phyloP scores from a whole-genome alignment of 2,888 invertebrate genomes.

The Serripes groenlandicus region DNA sequence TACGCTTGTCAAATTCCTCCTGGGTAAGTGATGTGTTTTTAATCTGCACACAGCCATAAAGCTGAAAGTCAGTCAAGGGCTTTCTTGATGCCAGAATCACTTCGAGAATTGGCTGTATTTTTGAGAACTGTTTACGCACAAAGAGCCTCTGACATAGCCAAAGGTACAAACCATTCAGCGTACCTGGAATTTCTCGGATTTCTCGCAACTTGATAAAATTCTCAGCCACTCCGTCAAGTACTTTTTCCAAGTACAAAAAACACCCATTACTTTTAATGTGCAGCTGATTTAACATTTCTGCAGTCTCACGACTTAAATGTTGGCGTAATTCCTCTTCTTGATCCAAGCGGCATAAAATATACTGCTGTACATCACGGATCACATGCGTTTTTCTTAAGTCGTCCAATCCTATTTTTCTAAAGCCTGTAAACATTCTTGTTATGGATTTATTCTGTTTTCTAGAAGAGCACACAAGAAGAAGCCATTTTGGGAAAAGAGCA shows the following conservation, averaged over 20 bases:
- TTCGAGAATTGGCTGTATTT: constrained; percentile 91
- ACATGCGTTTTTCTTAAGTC: constrained; percentile 94
- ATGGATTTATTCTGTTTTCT: constrained; percentile 91
- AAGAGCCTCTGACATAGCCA: constrained; percentile 98
- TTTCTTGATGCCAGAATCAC: constrained; percentile 93
- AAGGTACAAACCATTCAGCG: constrained; percentile 96
- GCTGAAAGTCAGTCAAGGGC: constrained; percentile 91
- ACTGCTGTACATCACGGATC: constrained; percentile 97
- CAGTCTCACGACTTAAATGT: constrained; percentile 96
- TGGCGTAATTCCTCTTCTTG: constrained; percentile 95
- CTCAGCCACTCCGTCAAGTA: constrained; percentile 95
- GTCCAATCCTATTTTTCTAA: constrained; percentile 95
- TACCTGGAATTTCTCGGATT: constrained; percentile 98
- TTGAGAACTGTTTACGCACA: constrained; percentile 93
- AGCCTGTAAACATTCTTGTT: constrained; percentile 91
- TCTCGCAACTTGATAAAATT: constrained; percentile 95
- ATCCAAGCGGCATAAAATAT: constrained; percentile 94
- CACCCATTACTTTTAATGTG: constrained; percentile 97
- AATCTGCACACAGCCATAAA: constrained; percentile 93
- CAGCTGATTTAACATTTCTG: constrained; percentile 97
- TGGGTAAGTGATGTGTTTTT: constrained; percentile 91
- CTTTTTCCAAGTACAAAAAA: constrained; percentile 86
- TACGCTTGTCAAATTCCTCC: constrained; percentile 80
- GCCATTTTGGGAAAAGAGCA: constrained; percentile 96
- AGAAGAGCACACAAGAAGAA: constrained; percentile 95